Conservation (phyloP, 1,140 invertebrate genomes). For the Meteorus sp. region DNA sequence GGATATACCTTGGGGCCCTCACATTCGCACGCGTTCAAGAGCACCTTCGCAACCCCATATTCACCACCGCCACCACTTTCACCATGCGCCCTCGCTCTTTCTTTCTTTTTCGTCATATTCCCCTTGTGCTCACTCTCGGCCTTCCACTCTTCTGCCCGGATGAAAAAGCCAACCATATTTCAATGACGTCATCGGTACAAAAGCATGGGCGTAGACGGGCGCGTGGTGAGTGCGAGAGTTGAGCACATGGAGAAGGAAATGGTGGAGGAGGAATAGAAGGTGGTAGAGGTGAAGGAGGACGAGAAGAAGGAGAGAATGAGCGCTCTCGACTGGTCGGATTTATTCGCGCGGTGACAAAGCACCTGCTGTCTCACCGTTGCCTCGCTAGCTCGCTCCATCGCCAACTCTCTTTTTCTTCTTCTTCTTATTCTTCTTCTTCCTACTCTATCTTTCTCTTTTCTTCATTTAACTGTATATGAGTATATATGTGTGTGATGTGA, state of each 20-base stretch:
- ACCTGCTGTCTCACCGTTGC: slow-evolving; percentile 53
- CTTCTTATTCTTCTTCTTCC: slow-evolving; percentile 15
- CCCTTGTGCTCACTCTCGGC: no score
- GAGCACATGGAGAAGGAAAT: no score
- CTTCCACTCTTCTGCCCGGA: slow-evolving; percentile 17
- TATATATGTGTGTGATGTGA: background rate
- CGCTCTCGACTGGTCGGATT: slow-evolving; percentile 48
- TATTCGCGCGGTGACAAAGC: slow-evolving; percentile 58
- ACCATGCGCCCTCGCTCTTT: no score
- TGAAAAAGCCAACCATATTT: slow-evolving; percentile 43
- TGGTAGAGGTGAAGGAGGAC: slow-evolving; percentile 40
- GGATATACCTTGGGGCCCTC: slow-evolving; percentile 1
- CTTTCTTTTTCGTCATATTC: no score
- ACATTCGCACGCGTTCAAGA: background rate
- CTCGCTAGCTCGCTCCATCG: slow-evolving; percentile 33
- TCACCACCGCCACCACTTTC: no score
- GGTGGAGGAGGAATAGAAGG: no score
- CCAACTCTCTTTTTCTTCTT: slow-evolving; percentile 29
- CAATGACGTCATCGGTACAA: slow-evolving; percentile 48
- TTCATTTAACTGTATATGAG: no score
- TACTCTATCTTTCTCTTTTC: no score
- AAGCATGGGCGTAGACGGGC: slow-evolving; percentile 38
- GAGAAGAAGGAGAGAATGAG: slow-evolving; percentile 32
- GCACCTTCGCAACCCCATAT: slow-evolving; percentile 24
- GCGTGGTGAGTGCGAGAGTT: slow-evolving; percentile 33